Conservation (phyloP, 1,140 invertebrate species). For the Lordiphosa collinella region DNA sequence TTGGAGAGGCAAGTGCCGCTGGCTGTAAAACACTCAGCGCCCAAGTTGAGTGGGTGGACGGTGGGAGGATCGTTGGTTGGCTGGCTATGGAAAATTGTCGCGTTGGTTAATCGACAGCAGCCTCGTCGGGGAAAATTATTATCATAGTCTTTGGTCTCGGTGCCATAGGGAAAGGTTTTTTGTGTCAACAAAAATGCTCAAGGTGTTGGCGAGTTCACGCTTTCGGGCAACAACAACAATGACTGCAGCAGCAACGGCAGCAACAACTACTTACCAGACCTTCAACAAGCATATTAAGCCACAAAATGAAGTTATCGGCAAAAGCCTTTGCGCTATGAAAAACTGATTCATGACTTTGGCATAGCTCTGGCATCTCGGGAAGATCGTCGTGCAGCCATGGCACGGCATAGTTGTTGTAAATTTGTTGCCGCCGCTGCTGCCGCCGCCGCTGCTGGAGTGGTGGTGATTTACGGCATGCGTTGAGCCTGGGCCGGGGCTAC, state of each 20-base stretch:
- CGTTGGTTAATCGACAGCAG: conserved; percentile 69
- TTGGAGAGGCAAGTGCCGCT: conserved; percentile 57
- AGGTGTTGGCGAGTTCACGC: conserved; percentile 76
- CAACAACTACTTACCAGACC: conserved; percentile 65
- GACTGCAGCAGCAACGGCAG: conserved; percentile 21
- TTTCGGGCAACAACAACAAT: conserved; percentile 45
- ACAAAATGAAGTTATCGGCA: conserved; percentile 73
- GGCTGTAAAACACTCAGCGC: conserved; percentile 73
- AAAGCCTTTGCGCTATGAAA: conserved; percentile 64
- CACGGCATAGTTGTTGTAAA: conserved; percentile 77
- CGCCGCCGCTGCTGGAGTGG: conserved; percentile 40
- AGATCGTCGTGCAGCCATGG: conserved; percentile 63
- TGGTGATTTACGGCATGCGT: conserved; percentile 78
- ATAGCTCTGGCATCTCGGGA: conserved; percentile 16
- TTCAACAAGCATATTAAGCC: conserved; percentile 76
- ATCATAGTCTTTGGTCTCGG: conserved; percentile 47
- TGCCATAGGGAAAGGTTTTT: conserved; percentile 52
- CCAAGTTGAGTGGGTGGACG: conserved; percentile 43
- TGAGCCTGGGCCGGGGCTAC: conserved; percentile 35
- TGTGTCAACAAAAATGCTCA: conserved; percentile 69
- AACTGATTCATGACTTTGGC: conserved; percentile 68
- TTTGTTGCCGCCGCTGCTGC: conserved; percentile 59
- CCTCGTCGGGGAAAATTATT: conserved; percentile 59
- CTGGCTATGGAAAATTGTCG: conserved; percentile 71
- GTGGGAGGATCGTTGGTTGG: conserved; percentile 17